phyloP scores from a whole-genome alignment of 92 coral and sea anemone genomes.

The Galaxea fascicularis region DNA sequence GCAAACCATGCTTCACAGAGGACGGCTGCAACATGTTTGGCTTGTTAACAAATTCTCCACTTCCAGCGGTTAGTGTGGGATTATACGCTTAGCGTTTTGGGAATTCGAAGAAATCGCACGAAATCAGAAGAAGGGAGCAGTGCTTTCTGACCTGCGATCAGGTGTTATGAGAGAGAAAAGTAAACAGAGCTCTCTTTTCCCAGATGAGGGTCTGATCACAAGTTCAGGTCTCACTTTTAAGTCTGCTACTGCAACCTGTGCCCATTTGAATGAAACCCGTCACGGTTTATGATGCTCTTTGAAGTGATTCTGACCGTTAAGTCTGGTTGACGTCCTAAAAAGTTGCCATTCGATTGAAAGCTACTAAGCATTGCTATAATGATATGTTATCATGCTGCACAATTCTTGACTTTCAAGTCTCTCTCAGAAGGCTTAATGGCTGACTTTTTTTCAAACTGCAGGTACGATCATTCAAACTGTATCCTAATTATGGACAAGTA shows the following conservation, averaged over 20 bases:
- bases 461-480: constrained; percentile 79
- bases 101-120: too few relatives aligned
- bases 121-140: too few relatives aligned
- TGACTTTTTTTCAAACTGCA: background rate
- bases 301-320: background rate
- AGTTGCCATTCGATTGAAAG: background rate
- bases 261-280: background rate
- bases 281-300: background rate
- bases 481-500: constrained; percentile 76
- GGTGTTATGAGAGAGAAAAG: too few relatives aligned
- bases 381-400: too few relatives aligned
- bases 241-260: background rate
- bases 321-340: background rate
- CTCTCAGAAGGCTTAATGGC: background rate
- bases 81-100: background rate
- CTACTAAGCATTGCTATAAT: background rate
- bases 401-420: background rate
- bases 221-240: too few relatives aligned
- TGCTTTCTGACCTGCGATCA: too few relatives aligned
- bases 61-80: constrained; percentile 63
- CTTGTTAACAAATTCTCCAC: constrained; percentile 56
- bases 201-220: too few relatives aligned
- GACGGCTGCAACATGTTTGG: constrained; percentile 53
- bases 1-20: constrained; percentile 31
- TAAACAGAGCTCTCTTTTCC: too few relatives aligned